These are phyloP conservation scores for Nemoura dubitans DNA, from an alignment of 2,888 invertebrate genomes.

Conservation along the genomic window DNA sequence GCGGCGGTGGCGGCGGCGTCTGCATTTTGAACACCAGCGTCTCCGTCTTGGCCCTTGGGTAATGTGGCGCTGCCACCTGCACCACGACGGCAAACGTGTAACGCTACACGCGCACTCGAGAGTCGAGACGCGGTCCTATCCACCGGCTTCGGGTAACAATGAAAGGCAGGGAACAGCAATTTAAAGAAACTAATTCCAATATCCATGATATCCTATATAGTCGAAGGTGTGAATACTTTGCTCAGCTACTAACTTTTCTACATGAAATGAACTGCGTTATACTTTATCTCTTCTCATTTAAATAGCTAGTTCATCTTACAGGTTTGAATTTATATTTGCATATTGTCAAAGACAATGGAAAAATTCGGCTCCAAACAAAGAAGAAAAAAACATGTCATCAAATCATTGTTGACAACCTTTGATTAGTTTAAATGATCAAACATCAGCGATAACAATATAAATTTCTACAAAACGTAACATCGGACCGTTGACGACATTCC, in stretches of 20 bases:
- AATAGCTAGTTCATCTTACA: neutral
- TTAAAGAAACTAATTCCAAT: neutral
- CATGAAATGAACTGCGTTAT: neutral
- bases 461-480: neutral
- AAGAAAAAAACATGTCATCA: neutral
- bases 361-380: neutral
- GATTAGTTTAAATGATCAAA: neutral
- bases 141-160: neutral
- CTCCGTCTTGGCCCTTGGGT: too few species aligned
- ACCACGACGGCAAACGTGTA: too few species aligned
- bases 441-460: neutral
- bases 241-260: neutral
- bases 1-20: too few species aligned
- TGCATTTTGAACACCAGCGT: too few species aligned
- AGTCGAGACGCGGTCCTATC: too few species aligned
- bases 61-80: too few species aligned
- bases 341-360: slow-evolving; percentile 7
- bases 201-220: neutral
- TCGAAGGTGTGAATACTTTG: neutral
- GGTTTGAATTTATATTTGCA: neutral
- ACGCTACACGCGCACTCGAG: too few species aligned
- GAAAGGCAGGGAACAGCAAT: neutral
- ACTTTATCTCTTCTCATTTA: neutral
- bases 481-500: neutral
- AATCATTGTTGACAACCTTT: neutral